Base-by-base conservation (phyloP, 1,140 invertebrate genomes). In the Centruroides vittatus region DNA sequence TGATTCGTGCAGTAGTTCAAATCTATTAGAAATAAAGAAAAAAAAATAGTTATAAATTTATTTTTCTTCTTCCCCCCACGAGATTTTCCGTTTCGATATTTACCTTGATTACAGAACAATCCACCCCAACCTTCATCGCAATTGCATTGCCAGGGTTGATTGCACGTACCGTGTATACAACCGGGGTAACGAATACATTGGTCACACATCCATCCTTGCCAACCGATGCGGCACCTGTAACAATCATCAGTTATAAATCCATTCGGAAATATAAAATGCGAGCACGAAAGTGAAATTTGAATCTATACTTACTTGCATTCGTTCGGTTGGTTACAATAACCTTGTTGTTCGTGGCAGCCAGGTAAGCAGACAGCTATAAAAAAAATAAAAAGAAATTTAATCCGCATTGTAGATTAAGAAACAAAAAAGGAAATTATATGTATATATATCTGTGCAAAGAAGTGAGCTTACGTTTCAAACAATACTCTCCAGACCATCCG, bases 1-100 rank as follows among this genome's bases (percentile, higher is more conserved):
- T 97, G 88, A 76, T 96, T 94, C 57, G 93, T 96, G 78, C 93
- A 98, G 78, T 91, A 97, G 78, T 97, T 96, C 35, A 98, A 81
- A 75, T 98, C 93, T 65, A 35, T 53, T 57, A 2, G 23, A 23
- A 49, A 10, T n/a, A n/a, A n/a, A n/a, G n/a, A 3, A 11, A 11
- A 35, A 56, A 23, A 36, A 52, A 8, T 52, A 8, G 5, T 41
- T 41, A 8, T 3, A 41, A 41, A 41, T 41, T 41, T 41, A 8
- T 8, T 41, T 41, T 41, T 41, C 41, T 41, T 41, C 5, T 41
- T 41, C 8, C 8, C 8, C 3, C 8, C 41, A 41, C 5, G 41
- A 6, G 41, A 8, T 41, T 41, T 41, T 41, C 3, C 8, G 41
- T 41, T 41, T 41, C 5, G 41, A 41, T 53, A 65, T 61, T 72